phyloP scores from a whole-genome alignment of 2,797 vertebrate genomes.

The Zenarchopterus dispar region DNA sequence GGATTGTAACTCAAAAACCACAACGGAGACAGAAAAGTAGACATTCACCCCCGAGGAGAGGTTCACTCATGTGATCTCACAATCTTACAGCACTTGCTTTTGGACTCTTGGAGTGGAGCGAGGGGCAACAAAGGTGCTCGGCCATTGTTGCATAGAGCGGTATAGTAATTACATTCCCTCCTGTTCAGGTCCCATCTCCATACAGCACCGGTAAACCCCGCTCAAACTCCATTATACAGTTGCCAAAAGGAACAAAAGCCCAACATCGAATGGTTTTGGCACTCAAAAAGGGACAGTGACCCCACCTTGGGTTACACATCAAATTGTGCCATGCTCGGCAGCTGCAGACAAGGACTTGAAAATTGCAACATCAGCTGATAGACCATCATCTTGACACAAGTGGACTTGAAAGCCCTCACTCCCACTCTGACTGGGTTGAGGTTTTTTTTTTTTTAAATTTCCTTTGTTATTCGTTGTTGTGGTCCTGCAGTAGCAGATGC shows the following conservation, averaged over 20 bases:
- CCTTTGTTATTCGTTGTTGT: no score
- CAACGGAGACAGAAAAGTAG: conserved; percentile 1
- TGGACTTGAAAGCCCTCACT: conserved; percentile 37
- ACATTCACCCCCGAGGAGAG: conserved; percentile 9
- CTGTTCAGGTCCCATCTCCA: conserved; percentile 65
- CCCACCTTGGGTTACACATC: conserved; percentile 58
- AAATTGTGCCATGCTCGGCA: conserved; percentile 52
- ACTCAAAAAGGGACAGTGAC: conserved; percentile 60
- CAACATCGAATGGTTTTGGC: conserved; percentile 61
- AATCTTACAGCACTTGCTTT: conserved; percentile 63
- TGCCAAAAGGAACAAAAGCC: conserved; percentile 71
- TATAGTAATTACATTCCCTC: conserved; percentile 78
- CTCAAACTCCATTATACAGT: conserved; percentile 71
- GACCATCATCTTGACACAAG: conserved; percentile 49
- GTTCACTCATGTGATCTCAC: conserved; percentile 67
- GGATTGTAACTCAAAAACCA: no score
- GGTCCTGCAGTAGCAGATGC: background rate
- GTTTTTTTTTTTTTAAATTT: conserved; percentile 30
- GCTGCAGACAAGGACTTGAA: conserved; percentile 53
- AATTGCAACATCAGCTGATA: conserved; percentile 48
- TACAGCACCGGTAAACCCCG: conserved; percentile 56
- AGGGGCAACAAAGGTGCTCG: conserved; percentile 66
- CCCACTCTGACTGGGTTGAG: conserved; percentile 33
- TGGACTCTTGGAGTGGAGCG: conserved; percentile 60
- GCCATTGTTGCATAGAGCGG: conserved; percentile 75